phyloP scores from a whole-genome alignment of 2,113 vertebrate genomes.

The Connochaetes taurinus region DNA sequence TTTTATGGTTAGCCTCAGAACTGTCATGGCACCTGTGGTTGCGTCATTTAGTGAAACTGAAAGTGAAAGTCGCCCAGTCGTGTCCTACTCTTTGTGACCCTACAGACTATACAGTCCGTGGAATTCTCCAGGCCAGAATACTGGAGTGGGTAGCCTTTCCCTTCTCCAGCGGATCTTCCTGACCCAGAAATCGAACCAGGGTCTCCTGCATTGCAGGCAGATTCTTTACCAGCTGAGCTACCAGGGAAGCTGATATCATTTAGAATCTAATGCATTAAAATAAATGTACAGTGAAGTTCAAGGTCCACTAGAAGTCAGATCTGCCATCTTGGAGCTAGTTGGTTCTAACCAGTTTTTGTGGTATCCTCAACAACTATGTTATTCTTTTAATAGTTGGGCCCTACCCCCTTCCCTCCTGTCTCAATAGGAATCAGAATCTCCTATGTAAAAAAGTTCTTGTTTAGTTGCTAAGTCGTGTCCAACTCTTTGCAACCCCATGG shows the following conservation, averaged over 20 bases:
- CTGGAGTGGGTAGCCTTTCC: not conserved
- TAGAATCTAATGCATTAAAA: not conserved
- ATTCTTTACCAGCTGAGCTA: not conserved
- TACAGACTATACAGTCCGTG: not conserved
- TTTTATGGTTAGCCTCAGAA: not conserved
- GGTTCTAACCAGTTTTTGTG: not conserved
- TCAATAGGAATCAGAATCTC: not conserved
- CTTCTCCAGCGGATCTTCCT: not conserved
- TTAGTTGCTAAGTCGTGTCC: not conserved
- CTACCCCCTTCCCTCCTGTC: not conserved
- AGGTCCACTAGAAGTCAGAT: not conserved
- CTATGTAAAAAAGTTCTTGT: not conserved
- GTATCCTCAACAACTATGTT: not conserved
- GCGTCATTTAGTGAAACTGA: not conserved
- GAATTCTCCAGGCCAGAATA: not conserved
- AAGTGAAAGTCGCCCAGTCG: not conserved
- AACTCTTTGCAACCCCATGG: not conserved
- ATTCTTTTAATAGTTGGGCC: not conserved
- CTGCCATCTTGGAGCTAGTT: not conserved
- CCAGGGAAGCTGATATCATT: not conserved
- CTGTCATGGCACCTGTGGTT: not conserved
- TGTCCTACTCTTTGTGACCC: not conserved
- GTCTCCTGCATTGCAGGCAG: not conserved
- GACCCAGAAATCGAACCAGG: not conserved
- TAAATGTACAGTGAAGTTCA: not conserved